Evolutionary conservation across 2,797 vertebrate species (phyloP).

Genomic region (Limnodromus scolopaceus): DNA sequence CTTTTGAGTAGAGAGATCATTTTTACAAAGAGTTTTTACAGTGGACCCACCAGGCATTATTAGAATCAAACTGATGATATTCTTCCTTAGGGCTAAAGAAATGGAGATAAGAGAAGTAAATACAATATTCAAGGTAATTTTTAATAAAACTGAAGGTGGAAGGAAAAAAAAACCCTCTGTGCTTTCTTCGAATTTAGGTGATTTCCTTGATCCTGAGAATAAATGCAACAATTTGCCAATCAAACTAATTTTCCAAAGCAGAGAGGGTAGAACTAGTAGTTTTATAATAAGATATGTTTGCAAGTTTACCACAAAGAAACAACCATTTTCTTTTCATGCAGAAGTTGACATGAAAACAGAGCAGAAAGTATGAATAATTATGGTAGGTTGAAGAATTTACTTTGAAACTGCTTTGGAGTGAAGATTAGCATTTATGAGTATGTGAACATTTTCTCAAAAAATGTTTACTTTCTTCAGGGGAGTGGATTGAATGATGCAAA

Average conservation of each 20-base stretch:
- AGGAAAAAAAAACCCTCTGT: not conserved
- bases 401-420: not conserved
- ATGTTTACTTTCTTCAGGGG: not conserved
- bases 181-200: constrained; percentile 24
- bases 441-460: not conserved
- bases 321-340: not conserved
- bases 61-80: constrained; percentile 60
- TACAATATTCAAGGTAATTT: constrained; percentile 68
- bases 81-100: constrained; percentile 47
- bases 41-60: constrained; percentile 57
- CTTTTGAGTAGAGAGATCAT: constrained; percentile 50
- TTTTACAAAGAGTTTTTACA: constrained; percentile 60
- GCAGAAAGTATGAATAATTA: not conserved
- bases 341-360: not conserved
- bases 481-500: not conserved
- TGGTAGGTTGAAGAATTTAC: not conserved
- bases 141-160: constrained; percentile 32
- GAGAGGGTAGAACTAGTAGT: not conserved
- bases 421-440: not conserved
- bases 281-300: not conserved
- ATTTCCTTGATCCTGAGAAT: constrained; percentile 12
- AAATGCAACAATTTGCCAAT: constrained; percentile 34
- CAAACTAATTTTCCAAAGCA: constrained; percentile 33
- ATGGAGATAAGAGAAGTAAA: constrained; percentile 58
- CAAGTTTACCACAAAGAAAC: not conserved